These are phyloP conservation scores for Sepiola atlantica DNA, from an alignment of 2,888 invertebrate species.

Conservation along the genomic window DNA sequence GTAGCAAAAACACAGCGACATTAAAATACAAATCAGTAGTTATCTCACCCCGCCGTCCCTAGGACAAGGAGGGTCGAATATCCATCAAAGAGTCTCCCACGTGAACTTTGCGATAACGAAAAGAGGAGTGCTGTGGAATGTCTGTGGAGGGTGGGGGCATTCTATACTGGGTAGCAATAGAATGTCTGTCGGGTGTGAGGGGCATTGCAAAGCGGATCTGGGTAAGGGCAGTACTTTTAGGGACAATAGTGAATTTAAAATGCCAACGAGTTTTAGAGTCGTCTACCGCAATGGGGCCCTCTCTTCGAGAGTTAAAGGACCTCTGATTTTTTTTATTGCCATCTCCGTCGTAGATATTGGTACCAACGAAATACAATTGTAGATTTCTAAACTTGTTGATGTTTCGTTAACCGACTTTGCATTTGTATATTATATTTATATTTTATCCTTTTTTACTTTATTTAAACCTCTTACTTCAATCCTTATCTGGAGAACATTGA, in stretches of 20 bases:
- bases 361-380: background rate
- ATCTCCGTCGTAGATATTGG: background rate
- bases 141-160: background rate
- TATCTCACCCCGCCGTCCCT: background rate
- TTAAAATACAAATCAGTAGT: background rate
- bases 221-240: background rate
- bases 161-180: background rate
- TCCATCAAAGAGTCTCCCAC: background rate
- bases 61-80: background rate
- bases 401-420: background rate
- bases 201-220: background rate
- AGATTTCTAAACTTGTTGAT: background rate
- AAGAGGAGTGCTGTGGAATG: background rate
- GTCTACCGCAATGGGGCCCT: background rate
- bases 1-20: background rate
- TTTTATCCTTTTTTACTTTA: no score
- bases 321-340: background rate
- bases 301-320: background rate
- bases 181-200: background rate
- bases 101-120: background rate
- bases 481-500: no score
- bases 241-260: background rate
- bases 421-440: background rate
- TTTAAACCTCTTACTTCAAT: no score
- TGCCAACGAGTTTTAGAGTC: background rate